Conservation (phyloP, 2,113 vertebrate genomes). For the Ibidorhyncha struthersii region DNA sequence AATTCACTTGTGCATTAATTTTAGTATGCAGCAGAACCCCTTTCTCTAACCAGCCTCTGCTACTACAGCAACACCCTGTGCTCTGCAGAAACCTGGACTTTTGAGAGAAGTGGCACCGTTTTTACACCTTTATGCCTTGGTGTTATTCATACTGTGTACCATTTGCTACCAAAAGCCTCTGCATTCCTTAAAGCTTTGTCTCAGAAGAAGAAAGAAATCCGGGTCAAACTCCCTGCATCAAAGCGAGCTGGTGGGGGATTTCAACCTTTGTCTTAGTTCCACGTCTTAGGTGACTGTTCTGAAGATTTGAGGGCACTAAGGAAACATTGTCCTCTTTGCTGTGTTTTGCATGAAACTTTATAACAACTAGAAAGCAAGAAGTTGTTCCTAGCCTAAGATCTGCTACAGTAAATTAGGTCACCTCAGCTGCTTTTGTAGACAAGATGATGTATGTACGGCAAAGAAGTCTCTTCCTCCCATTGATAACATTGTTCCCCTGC, state of each 20-base stretch:
- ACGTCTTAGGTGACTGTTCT: neutral
- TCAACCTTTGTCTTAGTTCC: constrained; percentile 55
- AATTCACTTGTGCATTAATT: neutral
- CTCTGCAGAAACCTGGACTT: neutral
- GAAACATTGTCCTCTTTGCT: neutral
- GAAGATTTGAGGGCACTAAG: constrained; percentile 31
- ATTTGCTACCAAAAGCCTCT: constrained; percentile 19
- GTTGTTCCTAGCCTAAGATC: neutral
- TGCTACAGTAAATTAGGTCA: constrained; percentile 37
- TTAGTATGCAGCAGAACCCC: neutral
- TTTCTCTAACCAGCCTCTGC: neutral
- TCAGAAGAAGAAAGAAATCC: constrained; percentile 48
- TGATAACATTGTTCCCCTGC: constrained; percentile 9
- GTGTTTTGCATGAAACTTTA: constrained; percentile 29
- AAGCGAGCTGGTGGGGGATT: constrained; percentile 41
- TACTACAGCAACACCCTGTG: neutral
- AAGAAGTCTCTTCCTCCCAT: neutral
- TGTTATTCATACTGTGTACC: constrained; percentile 12
- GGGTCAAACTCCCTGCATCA: constrained; percentile 19
- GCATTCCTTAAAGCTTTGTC: constrained; percentile 46
- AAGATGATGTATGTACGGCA: neutral
- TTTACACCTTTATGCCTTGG: neutral
- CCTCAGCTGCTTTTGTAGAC: neutral
- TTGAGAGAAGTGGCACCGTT: neutral
- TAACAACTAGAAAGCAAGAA: neutral